A percentile compares a stretch with the other conserved stretches of the same genome.
phyloP scores from a whole-genome alignment of 1,140 invertebrate species.

The Plectus sambesii region DNA sequence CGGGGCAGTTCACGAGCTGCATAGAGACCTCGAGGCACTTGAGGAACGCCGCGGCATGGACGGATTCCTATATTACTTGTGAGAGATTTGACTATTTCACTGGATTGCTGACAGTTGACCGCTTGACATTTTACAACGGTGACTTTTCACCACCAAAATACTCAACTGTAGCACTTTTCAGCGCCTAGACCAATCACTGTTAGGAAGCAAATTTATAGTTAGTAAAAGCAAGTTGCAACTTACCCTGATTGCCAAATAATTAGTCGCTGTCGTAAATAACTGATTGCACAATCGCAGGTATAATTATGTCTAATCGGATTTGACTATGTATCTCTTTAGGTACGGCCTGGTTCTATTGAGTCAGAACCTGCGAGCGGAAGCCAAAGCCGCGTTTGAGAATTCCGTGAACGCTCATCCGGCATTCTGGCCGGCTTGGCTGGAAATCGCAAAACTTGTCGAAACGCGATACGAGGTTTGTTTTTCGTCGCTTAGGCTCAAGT shows the following conservation, averaged over 20 bases:
- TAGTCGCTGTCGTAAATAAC: no score
- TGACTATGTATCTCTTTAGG: neutral
- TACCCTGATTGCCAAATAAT: no score
- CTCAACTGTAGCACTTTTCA: neutral
- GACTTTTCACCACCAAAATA: neutral
- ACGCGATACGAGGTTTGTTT: constrained; percentile 7
- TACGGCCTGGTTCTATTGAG: constrained; percentile 1
- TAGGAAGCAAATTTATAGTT: neutral
- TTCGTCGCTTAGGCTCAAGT: neutral
- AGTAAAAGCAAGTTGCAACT: neutral
- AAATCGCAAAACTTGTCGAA: constrained; percentile 4
- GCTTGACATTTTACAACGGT: neutral
- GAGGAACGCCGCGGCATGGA: constrained; percentile 17
- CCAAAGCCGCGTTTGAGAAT: constrained; percentile 6
- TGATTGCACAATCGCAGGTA: no score
- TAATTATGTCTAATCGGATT: constrained; percentile 8
- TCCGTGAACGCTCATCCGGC: constrained; percentile 6
- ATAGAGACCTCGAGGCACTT: neutral
- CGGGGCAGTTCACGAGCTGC: constrained; percentile 7
- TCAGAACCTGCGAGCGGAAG: neutral
- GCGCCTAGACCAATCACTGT: neutral
- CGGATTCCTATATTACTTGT: constrained; percentile 15
- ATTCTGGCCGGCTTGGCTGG: constrained; percentile 22
- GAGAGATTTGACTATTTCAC: neutral
- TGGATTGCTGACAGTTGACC: neutral